A percentile compares a stretch with the other conserved stretches of the same genome.
These are phyloP conservation scores for Pipistrellus nathusii DNA, from an alignment of 2,797 vertebrate species.

Conservation along the genomic window DNA sequence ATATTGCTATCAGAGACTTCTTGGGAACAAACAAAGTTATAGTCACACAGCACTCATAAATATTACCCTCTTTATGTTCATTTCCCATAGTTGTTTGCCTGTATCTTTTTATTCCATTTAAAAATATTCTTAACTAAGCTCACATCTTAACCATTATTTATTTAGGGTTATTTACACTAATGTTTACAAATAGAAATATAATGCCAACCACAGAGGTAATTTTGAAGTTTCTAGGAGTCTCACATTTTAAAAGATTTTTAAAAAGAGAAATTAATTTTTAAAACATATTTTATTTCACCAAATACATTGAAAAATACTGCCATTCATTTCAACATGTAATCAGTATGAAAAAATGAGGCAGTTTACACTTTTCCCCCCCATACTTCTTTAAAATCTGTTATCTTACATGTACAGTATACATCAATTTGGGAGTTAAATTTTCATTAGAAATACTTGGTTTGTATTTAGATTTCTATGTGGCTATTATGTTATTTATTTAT, in stretches of 20 bases:
- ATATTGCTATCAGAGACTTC: not conserved
- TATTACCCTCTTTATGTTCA: not conserved
- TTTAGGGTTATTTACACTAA: not conserved
- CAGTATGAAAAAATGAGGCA: not conserved
- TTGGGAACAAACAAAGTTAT: not conserved
- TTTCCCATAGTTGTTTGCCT: not conserved
- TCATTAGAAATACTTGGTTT: slow-evolving; percentile 13
- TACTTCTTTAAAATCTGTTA: not conserved
- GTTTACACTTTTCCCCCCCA: not conserved
- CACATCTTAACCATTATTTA: slow-evolving; percentile 7
- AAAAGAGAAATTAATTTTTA: slow-evolving; percentile 10
- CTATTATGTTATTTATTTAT: not conserved
- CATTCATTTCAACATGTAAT: not conserved
- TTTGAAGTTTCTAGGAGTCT: slow-evolving; percentile 17
- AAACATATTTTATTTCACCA: slow-evolving; percentile 27
- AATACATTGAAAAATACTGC: slow-evolving; percentile 13
- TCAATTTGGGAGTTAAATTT: not conserved
- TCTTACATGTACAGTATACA: not conserved
- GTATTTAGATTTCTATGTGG: not conserved
- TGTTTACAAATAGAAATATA: slow-evolving; percentile 10
- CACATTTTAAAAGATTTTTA: not conserved
- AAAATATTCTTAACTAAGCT: slow-evolving; percentile 1
- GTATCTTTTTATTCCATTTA: slow-evolving; percentile 35
- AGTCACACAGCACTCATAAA: not conserved
- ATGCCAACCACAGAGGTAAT: not conserved